Evolutionary conservation across 2,113 vertebrate genomes (phyloP).

Genomic region (Actenoides lindsayi): DNA sequence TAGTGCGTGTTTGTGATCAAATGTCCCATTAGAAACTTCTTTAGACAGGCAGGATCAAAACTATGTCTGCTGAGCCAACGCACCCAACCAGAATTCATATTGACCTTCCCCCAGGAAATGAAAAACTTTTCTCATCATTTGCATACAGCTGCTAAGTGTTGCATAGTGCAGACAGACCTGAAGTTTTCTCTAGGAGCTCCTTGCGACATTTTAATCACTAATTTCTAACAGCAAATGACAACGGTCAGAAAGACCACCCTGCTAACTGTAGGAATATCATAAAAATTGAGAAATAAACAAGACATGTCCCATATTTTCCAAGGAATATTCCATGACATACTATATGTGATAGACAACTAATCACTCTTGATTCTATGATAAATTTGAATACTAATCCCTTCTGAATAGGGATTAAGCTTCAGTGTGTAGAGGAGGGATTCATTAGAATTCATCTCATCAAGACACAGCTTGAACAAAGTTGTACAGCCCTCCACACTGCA

Average conservation of each 20-base stretch:
- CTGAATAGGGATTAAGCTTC: conserved; percentile 79
- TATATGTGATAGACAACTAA: conserved; percentile 64
- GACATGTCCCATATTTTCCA: conserved; percentile 47
- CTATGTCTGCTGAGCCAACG: conserved; percentile 23
- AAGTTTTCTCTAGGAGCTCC: not conserved
- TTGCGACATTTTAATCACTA: not conserved
- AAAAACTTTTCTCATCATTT: conserved; percentile 59
- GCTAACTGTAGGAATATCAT: not conserved
- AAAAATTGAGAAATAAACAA: conserved; percentile 39
- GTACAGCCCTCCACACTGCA: conserved; percentile 30
- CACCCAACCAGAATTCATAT: conserved; percentile 31
- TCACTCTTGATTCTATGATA: conserved; percentile 74
- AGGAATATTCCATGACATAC: conserved; percentile 42
- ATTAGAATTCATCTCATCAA: conserved; percentile 79
- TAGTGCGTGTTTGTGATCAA: not conserved
- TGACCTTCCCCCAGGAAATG: conserved; percentile 41
- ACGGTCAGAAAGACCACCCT: not conserved
- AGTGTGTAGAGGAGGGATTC: conserved; percentile 57
- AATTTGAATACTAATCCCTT: conserved; percentile 81
- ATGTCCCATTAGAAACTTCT: conserved; percentile 62
- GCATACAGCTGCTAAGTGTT: conserved; percentile 69
- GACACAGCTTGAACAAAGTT: conserved; percentile 70
- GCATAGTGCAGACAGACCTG: not conserved
- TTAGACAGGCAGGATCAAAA: conserved; percentile 54
- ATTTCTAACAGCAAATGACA: conserved; percentile 8